These are phyloP conservation scores for Dichetophora obliterata DNA, from an alignment of 2,888 invertebrate genomes.

Conservation along the genomic window DNA sequence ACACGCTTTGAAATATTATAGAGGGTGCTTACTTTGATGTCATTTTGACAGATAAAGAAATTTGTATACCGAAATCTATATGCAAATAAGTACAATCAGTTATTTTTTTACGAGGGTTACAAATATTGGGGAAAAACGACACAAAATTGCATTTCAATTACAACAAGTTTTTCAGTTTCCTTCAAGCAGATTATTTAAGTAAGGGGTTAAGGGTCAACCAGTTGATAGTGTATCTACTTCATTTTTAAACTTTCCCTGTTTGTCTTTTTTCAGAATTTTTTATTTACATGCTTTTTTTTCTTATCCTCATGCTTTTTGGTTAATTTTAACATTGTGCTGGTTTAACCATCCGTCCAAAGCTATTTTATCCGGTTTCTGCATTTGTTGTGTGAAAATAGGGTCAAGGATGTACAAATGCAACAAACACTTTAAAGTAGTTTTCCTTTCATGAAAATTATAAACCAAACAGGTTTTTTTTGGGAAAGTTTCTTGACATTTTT, in stretches of 20 bases:
- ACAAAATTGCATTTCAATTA: not conserved
- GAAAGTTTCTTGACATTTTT: no score
- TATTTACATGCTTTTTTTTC: not conserved
- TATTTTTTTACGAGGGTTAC: not conserved
- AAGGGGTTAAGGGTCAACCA: constrained; percentile 8
- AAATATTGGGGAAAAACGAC: not conserved
- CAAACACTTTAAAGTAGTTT: no score
- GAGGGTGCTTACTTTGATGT: constrained; percentile 25
- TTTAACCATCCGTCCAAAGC: no score
- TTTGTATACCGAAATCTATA: constrained; percentile 22
- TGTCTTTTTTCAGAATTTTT: not conserved
- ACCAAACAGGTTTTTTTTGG: no score
- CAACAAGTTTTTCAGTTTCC: not conserved
- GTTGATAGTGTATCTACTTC: not conserved
- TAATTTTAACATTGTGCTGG: no score
- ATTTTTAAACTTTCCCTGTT: not conserved
- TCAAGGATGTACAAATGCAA: no score
- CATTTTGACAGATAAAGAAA: constrained; percentile 20
- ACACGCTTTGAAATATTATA: not conserved
- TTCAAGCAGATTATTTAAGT: not conserved
- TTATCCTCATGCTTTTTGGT: not conserved
- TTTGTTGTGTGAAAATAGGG: no score
- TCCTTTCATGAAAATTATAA: no score
- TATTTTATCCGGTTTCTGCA: no score
- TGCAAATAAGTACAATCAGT: constrained; percentile 14